Conservation (phyloP, 2,797 vertebrate species). For the Dallia pectoralis region DNA sequence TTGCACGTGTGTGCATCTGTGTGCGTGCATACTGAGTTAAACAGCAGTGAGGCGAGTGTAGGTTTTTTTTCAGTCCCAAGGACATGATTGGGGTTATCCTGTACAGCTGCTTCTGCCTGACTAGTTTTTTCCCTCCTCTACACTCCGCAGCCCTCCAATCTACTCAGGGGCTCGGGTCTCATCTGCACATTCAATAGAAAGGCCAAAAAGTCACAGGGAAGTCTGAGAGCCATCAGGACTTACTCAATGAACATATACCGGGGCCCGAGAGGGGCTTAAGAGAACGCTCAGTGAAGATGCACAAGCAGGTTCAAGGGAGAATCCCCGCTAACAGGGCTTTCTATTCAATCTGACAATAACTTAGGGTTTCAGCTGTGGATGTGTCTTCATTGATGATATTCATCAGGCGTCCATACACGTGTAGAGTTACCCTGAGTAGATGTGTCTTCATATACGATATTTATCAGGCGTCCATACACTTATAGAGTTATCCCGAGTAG, state of each 20-base stretch:
- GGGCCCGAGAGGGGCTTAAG: neutral
- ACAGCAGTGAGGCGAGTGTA: slow-evolving; percentile 16
- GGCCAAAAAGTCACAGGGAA: neutral
- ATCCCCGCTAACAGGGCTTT: neutral
- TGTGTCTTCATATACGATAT: no score
- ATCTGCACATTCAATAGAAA: slow-evolving; percentile 17
- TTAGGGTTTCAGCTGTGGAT: no score
- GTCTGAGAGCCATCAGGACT: neutral
- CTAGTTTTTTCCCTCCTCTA: slow-evolving; percentile 20
- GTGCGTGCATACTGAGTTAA: neutral
- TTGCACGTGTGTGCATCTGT: neutral
- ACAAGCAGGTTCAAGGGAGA: neutral
- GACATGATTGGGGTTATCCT: slow-evolving; percentile 23
- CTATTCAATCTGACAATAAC: neutral
- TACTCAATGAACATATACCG: neutral
- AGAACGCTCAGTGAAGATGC: neutral
- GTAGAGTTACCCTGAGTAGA: neutral
- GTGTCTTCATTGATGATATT: no score
- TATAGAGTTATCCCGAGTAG: no score
- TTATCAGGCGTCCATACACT: no score
- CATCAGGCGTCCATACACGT: neutral
- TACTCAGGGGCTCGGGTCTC: slow-evolving; percentile 14
- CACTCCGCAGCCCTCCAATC: slow-evolving; percentile 8
- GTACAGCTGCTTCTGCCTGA: slow-evolving; percentile 15
- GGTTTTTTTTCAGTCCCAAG: slow-evolving; percentile 2